phyloP scores from a whole-genome alignment of 2,888 invertebrate species.

The Temnothorax rugatulus region DNA sequence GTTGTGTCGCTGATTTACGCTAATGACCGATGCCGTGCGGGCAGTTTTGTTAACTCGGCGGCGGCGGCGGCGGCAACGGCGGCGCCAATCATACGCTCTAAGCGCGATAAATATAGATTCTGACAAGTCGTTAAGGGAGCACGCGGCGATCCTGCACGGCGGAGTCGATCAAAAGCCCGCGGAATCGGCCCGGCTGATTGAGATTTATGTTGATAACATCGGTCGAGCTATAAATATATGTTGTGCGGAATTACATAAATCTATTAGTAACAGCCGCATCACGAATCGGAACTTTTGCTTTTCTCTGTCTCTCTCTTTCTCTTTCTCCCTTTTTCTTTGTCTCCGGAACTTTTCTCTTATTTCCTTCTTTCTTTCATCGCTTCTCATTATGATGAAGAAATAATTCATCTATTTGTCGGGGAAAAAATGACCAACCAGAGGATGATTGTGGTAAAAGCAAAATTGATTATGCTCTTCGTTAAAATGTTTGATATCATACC shows the following conservation, averaged over 20 bases:
- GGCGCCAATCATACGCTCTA: slow-evolving; percentile 63
- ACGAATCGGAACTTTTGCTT: background rate
- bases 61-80: slow-evolving; percentile 44
- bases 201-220: slow-evolving; percentile 75
- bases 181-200: slow-evolving; percentile 72
- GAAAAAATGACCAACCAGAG: background rate
- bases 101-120: slow-evolving; percentile 73
- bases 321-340: background rate
- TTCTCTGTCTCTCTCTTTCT: too few species aligned
- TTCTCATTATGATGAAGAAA: background rate
- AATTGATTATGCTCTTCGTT: background rate
- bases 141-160: slow-evolving; percentile 53
- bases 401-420: background rate
- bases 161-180: slow-evolving; percentile 66
- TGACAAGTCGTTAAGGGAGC: slow-evolving; percentile 72
- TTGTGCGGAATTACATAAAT: slow-evolving; percentile 66
- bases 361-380: background rate
- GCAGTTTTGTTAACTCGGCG: slow-evolving; percentile 67
- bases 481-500: background rate
- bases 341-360: background rate
- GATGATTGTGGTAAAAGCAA: background rate
- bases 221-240: slow-evolving; percentile 63
- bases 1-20: slow-evolving; percentile 69
- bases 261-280: slow-evolving; percentile 58
- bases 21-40: slow-evolving; percentile 65